Base-by-base conservation (phyloP, 2,113 vertebrate genomes). In the Xiphophorus hellerii region DNA sequence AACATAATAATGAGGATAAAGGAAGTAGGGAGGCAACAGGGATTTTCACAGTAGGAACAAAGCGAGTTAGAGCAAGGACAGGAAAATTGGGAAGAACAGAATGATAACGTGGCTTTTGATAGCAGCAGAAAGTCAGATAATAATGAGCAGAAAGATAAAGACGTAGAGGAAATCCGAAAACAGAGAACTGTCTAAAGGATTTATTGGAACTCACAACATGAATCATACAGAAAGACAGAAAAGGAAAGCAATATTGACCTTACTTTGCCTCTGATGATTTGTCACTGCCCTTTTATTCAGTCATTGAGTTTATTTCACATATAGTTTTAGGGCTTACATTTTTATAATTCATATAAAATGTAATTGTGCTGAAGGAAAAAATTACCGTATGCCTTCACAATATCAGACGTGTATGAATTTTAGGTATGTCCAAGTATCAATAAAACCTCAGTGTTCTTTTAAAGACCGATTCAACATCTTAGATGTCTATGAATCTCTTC, bases 51-150 rank as follows among this genome's bases (percentile, higher is more conserved):
- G 30, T 5, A 13, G 39, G 64, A 33, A 71, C 74, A 35, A 31
- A 70, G 60, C 37, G 67, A 80, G 76, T 33, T 39, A 2, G 30
- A 72, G 48, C 37, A 66, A 83, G 66, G 65, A 25, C 11, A 2
- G 78, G 61, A 67, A 63, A 78, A 74, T 11, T 66, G 29, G 64
- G 51, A 48, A 58, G 11, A 73, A 58, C 37, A 58, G 28, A 22
- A 20, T 28, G 15, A 37, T 3, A 3, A 25, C 17, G 66, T 48
- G 72, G 76, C 39, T 42, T 74, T 62, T 31, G 68, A 65, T 54
- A 73, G 67, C 77, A 82, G 73, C 72, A 58, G 15, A 75, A 65
- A 86, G 62, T 81, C 66, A 78, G 73, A 82, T 78, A 89, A 84
- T 83, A 85, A 88, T 83, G 77, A 83, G 78, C 4, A 60, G 62